Conservation (phyloP, 2,113 vertebrate species). For the Osmerus mordax region DNA sequence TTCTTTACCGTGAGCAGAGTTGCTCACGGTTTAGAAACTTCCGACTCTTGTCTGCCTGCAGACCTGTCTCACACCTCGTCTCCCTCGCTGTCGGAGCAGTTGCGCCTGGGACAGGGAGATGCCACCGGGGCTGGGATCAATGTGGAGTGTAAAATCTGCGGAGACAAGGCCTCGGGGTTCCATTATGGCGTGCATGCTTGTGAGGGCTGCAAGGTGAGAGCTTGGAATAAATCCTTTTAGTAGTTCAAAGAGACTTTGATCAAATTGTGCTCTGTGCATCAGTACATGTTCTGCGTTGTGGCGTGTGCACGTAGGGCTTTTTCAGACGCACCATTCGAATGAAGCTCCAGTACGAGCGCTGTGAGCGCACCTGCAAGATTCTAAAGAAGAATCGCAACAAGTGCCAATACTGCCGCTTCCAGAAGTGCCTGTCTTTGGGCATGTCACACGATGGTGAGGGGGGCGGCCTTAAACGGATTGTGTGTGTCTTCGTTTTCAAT, state of each 20-base stretch:
- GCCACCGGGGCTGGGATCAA: constrained; percentile 73
- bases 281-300: no score
- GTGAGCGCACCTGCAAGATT: constrained; percentile 91
- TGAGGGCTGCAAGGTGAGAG: constrained; percentile 92
- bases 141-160: constrained; percentile 93
- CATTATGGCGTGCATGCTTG: constrained; percentile 97
- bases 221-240: no score
- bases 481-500: no score
- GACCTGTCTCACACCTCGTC: constrained; percentile 78
- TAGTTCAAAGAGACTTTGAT: no score
- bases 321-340: constrained; percentile 94
- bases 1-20: neutral
- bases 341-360: constrained; percentile 95
- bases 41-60: constrained; percentile 42
- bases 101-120: constrained; percentile 82
- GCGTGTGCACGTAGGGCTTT: constrained; percentile 79
- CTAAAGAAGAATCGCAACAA: constrained; percentile 98
- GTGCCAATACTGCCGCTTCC: constrained; percentile 98
- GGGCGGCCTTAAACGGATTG: neutral
- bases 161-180: constrained; percentile 95
- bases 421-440: constrained; percentile 94
- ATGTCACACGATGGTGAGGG: constrained; percentile 96
- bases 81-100: constrained; percentile 85
- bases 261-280: no score
- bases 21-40: neutral